Evolutionary conservation across 2,797 vertebrate genomes (phyloP).

Genomic region (Alcedo atthis): DNA sequence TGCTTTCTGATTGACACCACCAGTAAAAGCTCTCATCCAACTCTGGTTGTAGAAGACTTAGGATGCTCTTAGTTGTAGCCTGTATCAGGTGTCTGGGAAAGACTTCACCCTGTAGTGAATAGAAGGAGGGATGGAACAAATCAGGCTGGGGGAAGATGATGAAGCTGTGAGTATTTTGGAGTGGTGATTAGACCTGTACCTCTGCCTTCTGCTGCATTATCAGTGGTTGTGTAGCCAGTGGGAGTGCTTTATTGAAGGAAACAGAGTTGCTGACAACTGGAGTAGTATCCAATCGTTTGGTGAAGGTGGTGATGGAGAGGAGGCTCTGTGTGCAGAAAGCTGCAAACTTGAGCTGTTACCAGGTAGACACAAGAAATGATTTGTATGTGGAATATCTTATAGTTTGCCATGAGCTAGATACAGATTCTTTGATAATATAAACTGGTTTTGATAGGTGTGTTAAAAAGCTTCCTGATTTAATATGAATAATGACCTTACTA

Average conservation of each 20-base stretch:
- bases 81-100: neutral
- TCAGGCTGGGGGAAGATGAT: neutral
- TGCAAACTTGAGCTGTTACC: neutral
- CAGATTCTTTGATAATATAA: neutral
- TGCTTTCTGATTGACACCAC: neutral
- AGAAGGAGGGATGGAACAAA: neutral
- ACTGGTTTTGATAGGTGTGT: neutral
- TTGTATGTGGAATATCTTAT: neutral
- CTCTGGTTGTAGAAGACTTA: neutral
- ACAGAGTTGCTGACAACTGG: neutral
- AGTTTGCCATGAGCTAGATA: neutral
- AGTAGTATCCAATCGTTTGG: neutral
- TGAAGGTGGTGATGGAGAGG: slow-evolving; percentile 22
- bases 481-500: neutral
- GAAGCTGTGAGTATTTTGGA: neutral
- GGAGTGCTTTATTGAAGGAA: neutral
- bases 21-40: neutral
- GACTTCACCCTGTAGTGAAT: neutral
- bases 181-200: neutral
- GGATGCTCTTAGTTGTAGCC: neutral
- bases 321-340: neutral
- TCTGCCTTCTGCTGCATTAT: neutral
- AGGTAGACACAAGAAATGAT: neutral
- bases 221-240: neutral
- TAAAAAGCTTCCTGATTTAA: neutral